Evolutionary conservation across 1,140 invertebrate genomes (phyloP), one percentile per base, ranked within the genome.

Genomic region (Heliconius hewitsoni): DNA sequence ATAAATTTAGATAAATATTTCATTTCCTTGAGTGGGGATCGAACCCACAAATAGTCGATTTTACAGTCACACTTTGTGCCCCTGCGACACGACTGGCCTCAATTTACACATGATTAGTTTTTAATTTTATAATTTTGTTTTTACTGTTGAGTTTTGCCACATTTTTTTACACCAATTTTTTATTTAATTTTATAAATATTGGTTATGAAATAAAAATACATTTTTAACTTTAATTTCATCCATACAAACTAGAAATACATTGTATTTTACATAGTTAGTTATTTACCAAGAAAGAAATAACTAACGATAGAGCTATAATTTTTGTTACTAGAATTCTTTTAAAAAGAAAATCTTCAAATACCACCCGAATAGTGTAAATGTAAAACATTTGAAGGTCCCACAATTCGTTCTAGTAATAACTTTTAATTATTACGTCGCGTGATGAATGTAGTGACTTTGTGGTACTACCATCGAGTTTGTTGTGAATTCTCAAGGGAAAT

Each of bases 401-500:
- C 66, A 23, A 6, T 66, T 30, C 23, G 27, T 23, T 70, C 27
- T n/a, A 39, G 50, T 46, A 37, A 52, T 71, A 71, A 52, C 39
- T 77, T 71, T 71, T 77, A 77, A 77, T 77, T 77, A 77, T 50
- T 8, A 30, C 37, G 39, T 77, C 27, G 76, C 76, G 76, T 77
- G 76, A 77, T 50, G 46, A 57, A 55, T 73, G 11, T 13, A 46
- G 3, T 11, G 60, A 30, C 27, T 66, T 66, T 66, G 27, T 66
- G 60, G 23, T 66, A 30, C 0, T 66, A 30, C 60, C 9, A 66
- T 2, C 60, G 5, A 5, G 23, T 23, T 66, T 16, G 23, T 66
- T 66, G 3, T 66, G 60, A 66, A 66, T 66, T 27, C 60, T 66
- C 60, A 27, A 27, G 60, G 60, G 60, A 30, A 30, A 30, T 66